Percentiles rank a stretch among this genome's conserved stretches.
These are phyloP conservation scores for Neofelis nebulosa DNA, from an alignment of 2,113 vertebrate genomes.

Conservation along the genomic window DNA sequence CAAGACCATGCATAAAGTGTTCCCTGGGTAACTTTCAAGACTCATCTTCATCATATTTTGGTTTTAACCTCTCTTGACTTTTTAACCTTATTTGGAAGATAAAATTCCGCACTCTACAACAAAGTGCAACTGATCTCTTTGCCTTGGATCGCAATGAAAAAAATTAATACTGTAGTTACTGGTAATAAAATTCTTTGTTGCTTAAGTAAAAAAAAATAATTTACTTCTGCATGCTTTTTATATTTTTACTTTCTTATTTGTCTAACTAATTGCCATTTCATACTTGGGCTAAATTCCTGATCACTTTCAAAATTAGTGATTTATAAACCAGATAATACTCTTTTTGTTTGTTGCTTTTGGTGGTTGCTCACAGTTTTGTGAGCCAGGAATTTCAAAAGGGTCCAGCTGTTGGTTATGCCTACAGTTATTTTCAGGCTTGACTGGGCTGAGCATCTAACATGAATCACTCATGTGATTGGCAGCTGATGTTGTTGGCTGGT, in stretches of 20 bases:
- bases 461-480: background rate
- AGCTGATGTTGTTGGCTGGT: background rate
- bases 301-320: background rate
- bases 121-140: background rate
- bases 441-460: background rate
- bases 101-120: background rate
- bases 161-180: background rate
- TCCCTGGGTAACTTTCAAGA: background rate
- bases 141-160: background rate
- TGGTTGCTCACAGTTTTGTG: background rate
- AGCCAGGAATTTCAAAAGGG: background rate
- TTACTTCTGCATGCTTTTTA: background rate
- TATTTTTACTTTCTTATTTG: background rate
- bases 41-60: background rate
- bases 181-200: background rate
- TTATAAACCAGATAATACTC: background rate
- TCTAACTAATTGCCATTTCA: conserved; percentile 12
- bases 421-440: background rate
- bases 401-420: background rate
- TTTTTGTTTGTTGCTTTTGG: background rate
- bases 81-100: background rate
- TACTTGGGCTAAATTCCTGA: background rate
- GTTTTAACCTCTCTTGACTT: background rate
- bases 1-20: background rate
- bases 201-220: conserved; percentile 32